phyloP scores from a whole-genome alignment of 2,113 vertebrate genomes.

The Microcebus tavaratra region DNA sequence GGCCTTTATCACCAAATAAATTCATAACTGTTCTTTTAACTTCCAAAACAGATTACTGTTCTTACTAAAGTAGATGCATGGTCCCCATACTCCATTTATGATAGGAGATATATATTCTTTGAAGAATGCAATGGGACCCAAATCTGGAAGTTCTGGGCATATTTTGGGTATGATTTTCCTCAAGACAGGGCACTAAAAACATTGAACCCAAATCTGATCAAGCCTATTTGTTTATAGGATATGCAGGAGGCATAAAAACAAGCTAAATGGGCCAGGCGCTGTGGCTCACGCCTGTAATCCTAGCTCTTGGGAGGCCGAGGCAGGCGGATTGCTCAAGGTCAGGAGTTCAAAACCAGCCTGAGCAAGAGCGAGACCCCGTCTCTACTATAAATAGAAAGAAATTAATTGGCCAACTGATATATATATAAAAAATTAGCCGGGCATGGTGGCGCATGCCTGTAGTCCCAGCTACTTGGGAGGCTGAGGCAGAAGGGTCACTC shows the following conservation, averaged over 20 bases:
- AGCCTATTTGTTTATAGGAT: not conserved
- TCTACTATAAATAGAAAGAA: too few relatives aligned
- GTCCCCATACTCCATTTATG: not conserved
- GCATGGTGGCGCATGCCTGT: too few relatives aligned
- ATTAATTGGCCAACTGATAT: too few relatives aligned
- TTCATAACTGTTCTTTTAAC: slow-evolving; percentile 33
- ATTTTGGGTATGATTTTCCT: slow-evolving; percentile 26
- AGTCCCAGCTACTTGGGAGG: too few relatives aligned
- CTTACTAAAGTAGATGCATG: not conserved
- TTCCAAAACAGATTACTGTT: slow-evolving; percentile 37
- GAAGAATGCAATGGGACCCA: not conserved
- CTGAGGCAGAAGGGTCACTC: too few relatives aligned
- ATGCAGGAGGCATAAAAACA: not conserved
- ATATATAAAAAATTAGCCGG: too few relatives aligned
- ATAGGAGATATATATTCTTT: slow-evolving; percentile 23
- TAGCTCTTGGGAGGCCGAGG: too few relatives aligned
- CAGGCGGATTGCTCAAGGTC: too few relatives aligned
- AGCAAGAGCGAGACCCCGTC: too few relatives aligned
- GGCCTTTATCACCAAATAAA: not conserved
- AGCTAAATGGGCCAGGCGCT: too few relatives aligned
- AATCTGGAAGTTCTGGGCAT: slow-evolving; percentile 32
- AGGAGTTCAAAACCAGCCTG: too few relatives aligned
- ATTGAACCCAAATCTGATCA: slow-evolving; percentile 42
- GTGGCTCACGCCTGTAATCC: too few relatives aligned
- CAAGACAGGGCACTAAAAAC: slow-evolving; percentile 17